Conservation (phyloP, 2,113 vertebrate genomes). For the Hoplias malabaricus region DNA sequence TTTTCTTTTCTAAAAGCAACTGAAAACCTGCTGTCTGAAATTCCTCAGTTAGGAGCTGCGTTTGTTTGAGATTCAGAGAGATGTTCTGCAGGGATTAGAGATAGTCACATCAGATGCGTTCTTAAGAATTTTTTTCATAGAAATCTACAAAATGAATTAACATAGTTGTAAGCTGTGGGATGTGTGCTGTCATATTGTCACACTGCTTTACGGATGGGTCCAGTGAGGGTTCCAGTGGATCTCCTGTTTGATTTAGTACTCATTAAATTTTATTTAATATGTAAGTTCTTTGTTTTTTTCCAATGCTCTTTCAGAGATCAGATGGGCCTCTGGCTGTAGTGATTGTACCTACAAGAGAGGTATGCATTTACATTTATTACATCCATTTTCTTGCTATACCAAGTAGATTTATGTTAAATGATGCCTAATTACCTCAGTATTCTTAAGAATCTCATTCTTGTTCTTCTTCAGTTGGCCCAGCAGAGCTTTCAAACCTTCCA, state of each 20-base stretch:
- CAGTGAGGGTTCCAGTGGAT: background rate
- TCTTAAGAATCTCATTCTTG: background rate
- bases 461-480: slow-evolving; percentile 79
- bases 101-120: background rate
- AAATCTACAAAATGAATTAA: background rate
- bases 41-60: background rate
- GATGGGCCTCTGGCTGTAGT: slow-evolving; percentile 90
- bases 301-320: slow-evolving; percentile 71
- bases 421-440: background rate
- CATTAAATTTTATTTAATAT: background rate
- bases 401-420: background rate
- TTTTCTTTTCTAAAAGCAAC: background rate
- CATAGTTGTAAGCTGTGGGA: background rate
- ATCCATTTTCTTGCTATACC: background rate
- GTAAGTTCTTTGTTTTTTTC: background rate
- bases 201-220: background rate
- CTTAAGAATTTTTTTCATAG: background rate
- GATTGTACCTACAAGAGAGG: slow-evolving; percentile 94
- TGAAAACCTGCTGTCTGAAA: background rate
- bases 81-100: background rate
- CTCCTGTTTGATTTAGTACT: background rate
- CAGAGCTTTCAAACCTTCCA: slow-evolving; percentile 91
- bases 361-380: slow-evolving; percentile 49
- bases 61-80: background rate
- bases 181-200: background rate